Conservation (phyloP, 2,797 vertebrate genomes). For the Danionella dracula region DNA sequence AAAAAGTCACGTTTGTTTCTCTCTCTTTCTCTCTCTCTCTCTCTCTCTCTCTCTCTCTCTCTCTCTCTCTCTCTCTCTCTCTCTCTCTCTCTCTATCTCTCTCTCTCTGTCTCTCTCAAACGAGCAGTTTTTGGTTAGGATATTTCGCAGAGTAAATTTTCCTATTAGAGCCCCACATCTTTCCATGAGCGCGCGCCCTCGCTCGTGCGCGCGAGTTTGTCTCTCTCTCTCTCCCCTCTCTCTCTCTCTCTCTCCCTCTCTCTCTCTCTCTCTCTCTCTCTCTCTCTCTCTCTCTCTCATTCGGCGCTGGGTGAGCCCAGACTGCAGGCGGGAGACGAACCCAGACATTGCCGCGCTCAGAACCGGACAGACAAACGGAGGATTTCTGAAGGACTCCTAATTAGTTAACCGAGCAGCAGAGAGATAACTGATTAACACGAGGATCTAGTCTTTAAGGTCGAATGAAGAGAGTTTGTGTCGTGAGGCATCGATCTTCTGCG, state of each 20-base stretch:
- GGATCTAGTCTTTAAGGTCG: background rate
- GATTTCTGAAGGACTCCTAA: background rate
- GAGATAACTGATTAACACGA: background rate
- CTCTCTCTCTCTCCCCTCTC: too few species aligned
- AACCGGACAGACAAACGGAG: constrained; percentile 11
- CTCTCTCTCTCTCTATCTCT: background rate
- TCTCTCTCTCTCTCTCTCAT: too few species aligned
- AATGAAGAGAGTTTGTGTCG: background rate
- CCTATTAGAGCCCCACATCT: background rate
- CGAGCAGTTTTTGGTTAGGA: too few species aligned
- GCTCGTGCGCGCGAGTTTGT: background rate
- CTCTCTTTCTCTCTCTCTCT: too few species aligned
- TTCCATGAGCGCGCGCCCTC: background rate
- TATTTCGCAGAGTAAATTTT: background rate
- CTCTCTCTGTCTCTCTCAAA: too few species aligned
- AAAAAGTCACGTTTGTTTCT: too few species aligned
- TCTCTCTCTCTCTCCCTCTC: too few species aligned
- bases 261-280: too few species aligned
- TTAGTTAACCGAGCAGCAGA: background rate
- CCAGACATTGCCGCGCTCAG: background rate
- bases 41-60: too few species aligned
- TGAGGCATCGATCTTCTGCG: background rate
- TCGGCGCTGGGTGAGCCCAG: constrained; percentile 18
- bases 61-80: too few species aligned
- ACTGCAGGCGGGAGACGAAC: constrained; percentile 9